phyloP scores from a whole-genome alignment of 2,797 vertebrate species.

The Sus cebifrons region DNA sequence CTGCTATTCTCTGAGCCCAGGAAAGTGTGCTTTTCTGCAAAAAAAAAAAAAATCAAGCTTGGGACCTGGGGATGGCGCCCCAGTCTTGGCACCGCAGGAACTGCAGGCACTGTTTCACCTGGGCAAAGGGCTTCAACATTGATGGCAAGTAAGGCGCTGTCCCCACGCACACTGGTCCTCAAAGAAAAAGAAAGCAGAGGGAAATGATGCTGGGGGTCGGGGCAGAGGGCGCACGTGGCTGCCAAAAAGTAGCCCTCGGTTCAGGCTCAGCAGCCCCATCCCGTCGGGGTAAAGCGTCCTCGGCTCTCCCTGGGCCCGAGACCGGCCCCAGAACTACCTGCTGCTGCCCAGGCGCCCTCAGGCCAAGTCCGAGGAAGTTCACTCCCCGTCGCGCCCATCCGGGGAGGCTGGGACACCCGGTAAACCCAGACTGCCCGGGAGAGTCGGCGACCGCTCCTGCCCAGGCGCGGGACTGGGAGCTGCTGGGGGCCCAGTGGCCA shows the following conservation, averaged over 20 bases:
- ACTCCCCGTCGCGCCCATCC: slow-evolving; percentile 48
- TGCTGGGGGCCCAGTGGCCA: background rate
- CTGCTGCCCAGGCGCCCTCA: slow-evolving; percentile 76
- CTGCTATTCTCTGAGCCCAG: background rate
- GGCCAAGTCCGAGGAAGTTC: slow-evolving; percentile 84
- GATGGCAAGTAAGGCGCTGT: background rate
- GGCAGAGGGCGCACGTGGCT: slow-evolving; percentile 69
- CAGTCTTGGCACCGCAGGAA: slow-evolving; percentile 64
- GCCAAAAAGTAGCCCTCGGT: background rate
- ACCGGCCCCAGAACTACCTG: slow-evolving; percentile 76
- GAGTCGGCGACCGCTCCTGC: background rate
- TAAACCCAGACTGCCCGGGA: background rate
- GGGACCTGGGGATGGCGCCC: slow-evolving; percentile 67
- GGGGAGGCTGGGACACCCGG: background rate
- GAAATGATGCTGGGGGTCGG: background rate
- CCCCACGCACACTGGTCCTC: background rate
- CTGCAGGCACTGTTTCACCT: slow-evolving; percentile 21
- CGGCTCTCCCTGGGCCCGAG: background rate
- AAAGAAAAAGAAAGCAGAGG: slow-evolving; percentile 1
- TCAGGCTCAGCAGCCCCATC: background rate
- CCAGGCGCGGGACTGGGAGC: background rate
- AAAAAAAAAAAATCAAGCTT: background rate
- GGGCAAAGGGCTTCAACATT: background rate
- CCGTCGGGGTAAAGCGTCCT: background rate
- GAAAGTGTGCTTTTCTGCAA: slow-evolving; percentile 4